Conservation (phyloP, 92 coral and sea anemone genomes). For the Siderastrea radians region DNA sequence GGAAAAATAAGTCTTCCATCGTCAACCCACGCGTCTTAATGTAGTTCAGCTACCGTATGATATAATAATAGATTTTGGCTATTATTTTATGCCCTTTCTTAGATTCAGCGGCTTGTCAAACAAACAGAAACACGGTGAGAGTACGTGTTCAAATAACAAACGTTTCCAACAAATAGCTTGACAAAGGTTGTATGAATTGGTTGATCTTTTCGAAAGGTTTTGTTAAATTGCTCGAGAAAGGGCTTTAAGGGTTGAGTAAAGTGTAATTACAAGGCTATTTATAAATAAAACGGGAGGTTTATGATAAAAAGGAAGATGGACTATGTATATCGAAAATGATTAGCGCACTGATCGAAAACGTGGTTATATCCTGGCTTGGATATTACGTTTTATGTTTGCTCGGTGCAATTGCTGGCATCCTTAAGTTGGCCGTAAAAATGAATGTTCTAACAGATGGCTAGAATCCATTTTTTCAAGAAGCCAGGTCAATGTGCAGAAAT, state of each 20-base stretch:
- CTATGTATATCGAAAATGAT: neutral
- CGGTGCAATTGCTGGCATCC: neutral
- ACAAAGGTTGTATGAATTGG: neutral
- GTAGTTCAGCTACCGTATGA: neutral
- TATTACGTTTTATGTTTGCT: neutral
- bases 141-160: neutral
- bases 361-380: neutral
- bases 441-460: neutral
- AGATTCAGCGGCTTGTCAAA: constrained; percentile 7
- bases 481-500: neutral
- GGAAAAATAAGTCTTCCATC: neutral
- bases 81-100: neutral
- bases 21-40: neutral
- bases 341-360: neutral
- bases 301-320: neutral
- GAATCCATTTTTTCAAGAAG: no score
- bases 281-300: neutral
- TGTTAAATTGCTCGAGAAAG: neutral
- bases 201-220: neutral
- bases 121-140: neutral
- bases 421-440: neutral
- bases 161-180: neutral
- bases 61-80: neutral
- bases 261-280: neutral
- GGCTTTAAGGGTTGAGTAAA: neutral